Percentiles rank a stretch among this genome's conserved stretches.
Evolutionary conservation across 2,797 vertebrate genomes (phyloP).

Genomic region (Babyrousa celebensis): DNA sequence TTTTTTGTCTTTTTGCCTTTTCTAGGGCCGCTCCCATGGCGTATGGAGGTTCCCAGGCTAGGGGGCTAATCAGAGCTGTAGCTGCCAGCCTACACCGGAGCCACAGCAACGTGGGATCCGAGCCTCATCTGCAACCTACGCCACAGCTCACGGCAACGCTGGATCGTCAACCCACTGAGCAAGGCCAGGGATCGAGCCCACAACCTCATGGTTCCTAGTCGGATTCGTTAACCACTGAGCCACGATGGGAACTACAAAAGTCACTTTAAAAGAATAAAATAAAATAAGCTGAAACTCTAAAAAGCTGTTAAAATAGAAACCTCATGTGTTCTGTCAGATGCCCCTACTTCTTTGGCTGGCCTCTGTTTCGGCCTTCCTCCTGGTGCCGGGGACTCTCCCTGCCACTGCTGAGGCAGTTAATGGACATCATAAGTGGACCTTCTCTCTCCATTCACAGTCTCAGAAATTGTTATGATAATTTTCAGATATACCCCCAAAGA

Average conservation of each 20-base stretch:
- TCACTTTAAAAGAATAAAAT: slow-evolving; percentile 38
- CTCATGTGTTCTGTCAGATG: neutral
- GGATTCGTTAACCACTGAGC: too few relatives aligned
- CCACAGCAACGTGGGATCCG: too few relatives aligned
- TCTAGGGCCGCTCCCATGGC: too few relatives aligned
- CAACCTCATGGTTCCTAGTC: too few relatives aligned
- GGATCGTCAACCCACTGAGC: too few relatives aligned
- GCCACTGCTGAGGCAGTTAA: neutral
- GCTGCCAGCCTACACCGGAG: too few relatives aligned
- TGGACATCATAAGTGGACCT: neutral
- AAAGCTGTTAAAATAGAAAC: slow-evolving; percentile 17
- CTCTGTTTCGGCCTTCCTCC: neutral
- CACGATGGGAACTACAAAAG: neutral
- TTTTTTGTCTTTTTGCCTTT: too few relatives aligned
- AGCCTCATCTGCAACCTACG: too few relatives aligned
- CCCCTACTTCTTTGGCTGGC: neutral
- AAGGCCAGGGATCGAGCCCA: too few relatives aligned
- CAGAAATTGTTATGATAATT: neutral
- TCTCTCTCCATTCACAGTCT: neutral
- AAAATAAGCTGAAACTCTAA: slow-evolving; percentile 7
- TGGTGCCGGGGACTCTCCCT: neutral
- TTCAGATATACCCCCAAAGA: neutral
- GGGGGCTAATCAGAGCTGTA: too few relatives aligned
- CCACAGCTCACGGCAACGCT: too few relatives aligned
- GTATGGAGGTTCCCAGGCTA: too few relatives aligned